phyloP scores from a whole-genome alignment of 2,113 vertebrate genomes.

The Centrocercus urophasianus region DNA sequence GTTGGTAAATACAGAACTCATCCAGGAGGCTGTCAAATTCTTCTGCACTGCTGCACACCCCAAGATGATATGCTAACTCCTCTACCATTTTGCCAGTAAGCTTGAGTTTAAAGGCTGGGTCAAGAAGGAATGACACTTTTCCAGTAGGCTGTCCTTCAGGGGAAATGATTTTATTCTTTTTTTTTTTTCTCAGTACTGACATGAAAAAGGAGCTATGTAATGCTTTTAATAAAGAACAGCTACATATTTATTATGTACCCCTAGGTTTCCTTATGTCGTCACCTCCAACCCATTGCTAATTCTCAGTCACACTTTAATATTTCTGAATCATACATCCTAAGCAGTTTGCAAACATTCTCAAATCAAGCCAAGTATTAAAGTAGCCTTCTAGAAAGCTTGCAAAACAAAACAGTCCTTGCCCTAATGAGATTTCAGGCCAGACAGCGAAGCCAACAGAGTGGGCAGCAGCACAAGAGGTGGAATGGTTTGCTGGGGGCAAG shows the following conservation, averaged over 20 bases:
- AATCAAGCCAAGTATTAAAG: neutral
- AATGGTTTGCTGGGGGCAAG: neutral
- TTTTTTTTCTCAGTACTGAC: neutral
- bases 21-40: slow-evolving; percentile 72
- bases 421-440: neutral
- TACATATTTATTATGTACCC: neutral
- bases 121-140: slow-evolving; percentile 68
- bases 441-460: neutral
- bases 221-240: slow-evolving; percentile 44
- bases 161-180: slow-evolving; percentile 56
- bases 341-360: neutral
- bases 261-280: neutral
- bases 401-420: neutral
- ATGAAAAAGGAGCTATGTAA: slow-evolving; percentile 39
- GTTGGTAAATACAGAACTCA: slow-evolving; percentile 64
- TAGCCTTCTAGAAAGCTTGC: neutral
- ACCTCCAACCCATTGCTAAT: slow-evolving; percentile 33
- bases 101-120: slow-evolving; percentile 74
- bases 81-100: slow-evolving; percentile 72
- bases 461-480: neutral
- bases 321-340: neutral
- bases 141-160: slow-evolving; percentile 67
- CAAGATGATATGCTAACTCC: slow-evolving; percentile 58
- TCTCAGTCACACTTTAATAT: neutral
- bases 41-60: slow-evolving; percentile 72